phyloP scores from a whole-genome alignment of 1,140 invertebrate genomes.

The Acromyrmex heyeri region DNA sequence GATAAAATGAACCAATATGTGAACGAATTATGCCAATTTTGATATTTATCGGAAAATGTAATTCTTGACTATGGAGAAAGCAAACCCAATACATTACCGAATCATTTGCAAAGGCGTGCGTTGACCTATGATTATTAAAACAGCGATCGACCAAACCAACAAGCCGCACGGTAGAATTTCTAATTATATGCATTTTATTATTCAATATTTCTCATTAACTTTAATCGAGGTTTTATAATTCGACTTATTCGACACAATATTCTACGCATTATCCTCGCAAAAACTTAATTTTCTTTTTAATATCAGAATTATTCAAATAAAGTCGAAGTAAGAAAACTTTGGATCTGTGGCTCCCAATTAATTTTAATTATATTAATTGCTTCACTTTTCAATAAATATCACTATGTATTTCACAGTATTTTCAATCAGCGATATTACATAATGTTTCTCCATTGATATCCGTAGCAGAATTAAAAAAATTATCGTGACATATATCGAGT shows the following conservation, averaged over 20 bases:
- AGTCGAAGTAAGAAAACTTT: slow-evolving; percentile 5
- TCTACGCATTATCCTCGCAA: not conserved
- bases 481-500: slow-evolving; percentile 26
- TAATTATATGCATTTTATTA: not conserved
- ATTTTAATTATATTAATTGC: slow-evolving; percentile 32
- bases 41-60: slow-evolving; percentile 12
- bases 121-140: not conserved
- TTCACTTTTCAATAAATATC: slow-evolving; percentile 16
- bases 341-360: not conserved
- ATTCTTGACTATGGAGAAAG: not conserved
- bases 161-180: not conserved
- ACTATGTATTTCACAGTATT: not conserved
- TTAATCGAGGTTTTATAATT: slow-evolving; percentile 22
- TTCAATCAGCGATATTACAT: slow-evolving; percentile 22
- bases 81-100: not conserved
- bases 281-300: slow-evolving; percentile 13
- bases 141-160: not conserved
- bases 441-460: slow-evolving; percentile 1
- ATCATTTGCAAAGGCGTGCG: not conserved
- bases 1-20: not conserved
- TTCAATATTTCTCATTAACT: not conserved
- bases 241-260: not conserved
- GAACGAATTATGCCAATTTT: not conserved
- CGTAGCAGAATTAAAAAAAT: slow-evolving; percentile 38
- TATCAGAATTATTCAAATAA: slow-evolving; percentile 10